These are phyloP conservation scores for Hylomyscus alleni DNA, from an alignment of 2,797 vertebrate genomes.

Conservation along the genomic window DNA sequence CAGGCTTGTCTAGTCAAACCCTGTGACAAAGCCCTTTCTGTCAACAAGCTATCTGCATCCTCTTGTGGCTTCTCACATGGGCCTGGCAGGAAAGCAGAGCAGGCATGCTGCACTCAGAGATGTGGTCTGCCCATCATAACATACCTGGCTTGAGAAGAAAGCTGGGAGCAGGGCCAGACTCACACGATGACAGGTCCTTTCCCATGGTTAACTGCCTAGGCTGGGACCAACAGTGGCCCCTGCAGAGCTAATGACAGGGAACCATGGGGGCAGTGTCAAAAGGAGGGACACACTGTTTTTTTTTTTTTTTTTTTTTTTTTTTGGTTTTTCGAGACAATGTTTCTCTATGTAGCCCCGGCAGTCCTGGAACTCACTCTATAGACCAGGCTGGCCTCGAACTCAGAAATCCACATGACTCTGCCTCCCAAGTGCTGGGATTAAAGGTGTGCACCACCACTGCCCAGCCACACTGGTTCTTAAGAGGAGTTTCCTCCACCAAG, in stretches of 20 bases:
- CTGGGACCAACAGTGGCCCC: background rate
- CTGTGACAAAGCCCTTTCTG: background rate
- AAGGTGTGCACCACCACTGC: too few relatives aligned
- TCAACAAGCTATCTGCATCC: background rate
- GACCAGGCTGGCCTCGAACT: too few relatives aligned
- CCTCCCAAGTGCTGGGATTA: too few relatives aligned
- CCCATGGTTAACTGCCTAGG: background rate
- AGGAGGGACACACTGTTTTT: background rate
- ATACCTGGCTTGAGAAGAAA: background rate
- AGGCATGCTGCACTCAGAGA: background rate
- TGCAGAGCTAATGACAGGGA: background rate
- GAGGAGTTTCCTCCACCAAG: background rate
- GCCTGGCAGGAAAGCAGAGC: rapidly evolving
- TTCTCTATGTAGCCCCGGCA: too few relatives aligned
- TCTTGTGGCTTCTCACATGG: background rate
- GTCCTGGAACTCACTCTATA: too few relatives aligned
- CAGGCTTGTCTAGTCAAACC: background rate
- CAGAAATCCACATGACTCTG: too few relatives aligned
- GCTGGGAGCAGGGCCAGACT: background rate
- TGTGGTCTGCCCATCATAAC: background rate
- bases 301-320: too few relatives aligned
- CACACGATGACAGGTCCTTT: background rate
- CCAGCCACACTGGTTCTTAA: background rate
- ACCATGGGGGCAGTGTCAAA: rapidly evolving
- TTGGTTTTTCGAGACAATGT: too few relatives aligned